Base-by-base conservation (phyloP, 2,888 invertebrate species). In the Aspidiotus rigidus region DNA sequence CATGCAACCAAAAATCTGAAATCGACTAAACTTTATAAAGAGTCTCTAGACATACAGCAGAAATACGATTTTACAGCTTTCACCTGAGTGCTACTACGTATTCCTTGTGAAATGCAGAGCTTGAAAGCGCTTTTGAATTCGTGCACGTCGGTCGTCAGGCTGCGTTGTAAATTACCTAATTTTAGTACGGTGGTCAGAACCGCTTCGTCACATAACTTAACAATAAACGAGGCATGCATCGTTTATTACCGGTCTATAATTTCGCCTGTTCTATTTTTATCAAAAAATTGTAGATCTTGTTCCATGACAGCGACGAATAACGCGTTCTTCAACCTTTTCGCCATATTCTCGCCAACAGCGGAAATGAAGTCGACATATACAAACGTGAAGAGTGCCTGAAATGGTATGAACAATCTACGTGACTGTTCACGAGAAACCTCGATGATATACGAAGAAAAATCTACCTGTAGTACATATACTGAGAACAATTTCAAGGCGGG, bases 81-180 rank as follows among this genome's bases (percentile, higher is more conserved):
- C 72, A 94, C 89, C 83, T 96, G 96, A 0, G 95, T 89, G 7
- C 83, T 78, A 61, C 93, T 92, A 70, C 93, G 82, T 42, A 98
- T 78, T 0, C 97, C 97, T 75, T 95, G 95, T 0, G 96, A 91
- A 60, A 98, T 86, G 39, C 90, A 89, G 75, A 90, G 86, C 77
- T 98, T 98, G 77, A 98, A 97, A 1, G 92, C 89, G 74, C 95
- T 93, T 79, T 98, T 98, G 77, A 98, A 97, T 76, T 97, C 96
- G 78, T 98, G 96, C 9, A 97, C 87, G 79, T 98, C 97, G 60
- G 89, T 85, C 40, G 95, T 95, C 72, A 97, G 80, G 74, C 91
- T 88, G 78, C 69, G 59, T 71, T 49, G 41, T 61, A 63, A 71
- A 44, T 64, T 44, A 61, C 28, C 11, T 49, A 28, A 28, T 28